These are phyloP conservation scores for Sigmodon hispidus DNA, from an alignment of 2,113 vertebrate species.

Conservation along the genomic window DNA sequence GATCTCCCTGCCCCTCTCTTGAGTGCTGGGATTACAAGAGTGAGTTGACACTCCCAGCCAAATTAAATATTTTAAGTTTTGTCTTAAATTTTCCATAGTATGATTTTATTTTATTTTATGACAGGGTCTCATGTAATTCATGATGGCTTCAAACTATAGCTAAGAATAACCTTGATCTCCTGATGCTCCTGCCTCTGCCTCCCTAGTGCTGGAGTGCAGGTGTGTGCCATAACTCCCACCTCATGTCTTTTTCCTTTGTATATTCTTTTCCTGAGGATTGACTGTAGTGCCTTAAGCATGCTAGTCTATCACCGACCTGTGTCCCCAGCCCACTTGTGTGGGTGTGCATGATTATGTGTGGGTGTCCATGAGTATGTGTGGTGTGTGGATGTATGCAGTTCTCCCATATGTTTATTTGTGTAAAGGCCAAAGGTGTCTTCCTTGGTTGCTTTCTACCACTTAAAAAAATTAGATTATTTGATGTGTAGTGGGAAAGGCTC, in stretches of 20 bases:
- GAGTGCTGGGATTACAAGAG: background rate
- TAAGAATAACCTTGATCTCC: background rate
- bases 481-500: background rate
- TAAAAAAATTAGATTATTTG: background rate
- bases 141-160: background rate
- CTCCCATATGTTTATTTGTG: background rate
- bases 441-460: background rate
- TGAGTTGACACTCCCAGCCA: background rate
- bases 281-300: background rate
- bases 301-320: background rate
- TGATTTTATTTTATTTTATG: background rate
- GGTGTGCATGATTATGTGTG: background rate
- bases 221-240: background rate
- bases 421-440: background rate
- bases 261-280: background rate
- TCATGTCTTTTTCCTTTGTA: background rate
- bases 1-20: background rate
- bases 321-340: background rate
- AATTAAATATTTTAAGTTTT: slow-evolving; percentile 4
- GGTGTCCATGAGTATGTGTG: background rate
- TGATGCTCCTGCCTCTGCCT: background rate
- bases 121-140: background rate
- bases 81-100: background rate
- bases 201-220: background rate
- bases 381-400: background rate